phyloP scores from a whole-genome alignment of 2,888 invertebrate species.

The Ernsta delagoae region DNA sequence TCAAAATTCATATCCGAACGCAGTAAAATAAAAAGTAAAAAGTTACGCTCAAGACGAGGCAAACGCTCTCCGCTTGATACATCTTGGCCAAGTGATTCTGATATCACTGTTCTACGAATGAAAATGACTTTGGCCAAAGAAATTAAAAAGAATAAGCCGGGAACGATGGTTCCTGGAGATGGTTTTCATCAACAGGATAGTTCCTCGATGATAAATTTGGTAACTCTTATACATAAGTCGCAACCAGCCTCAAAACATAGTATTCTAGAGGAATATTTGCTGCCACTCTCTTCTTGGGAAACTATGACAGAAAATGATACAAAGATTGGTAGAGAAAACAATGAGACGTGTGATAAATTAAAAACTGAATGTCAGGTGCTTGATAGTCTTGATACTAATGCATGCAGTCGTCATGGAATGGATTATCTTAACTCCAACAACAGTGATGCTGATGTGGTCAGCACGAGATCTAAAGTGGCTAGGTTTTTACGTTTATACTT shows the following conservation, averaged over 20 bases:
- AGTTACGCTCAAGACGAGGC: constrained; percentile 53
- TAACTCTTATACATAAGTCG: constrained; percentile 78
- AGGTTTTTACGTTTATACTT: constrained; percentile 74
- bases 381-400: constrained; percentile 37
- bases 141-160: constrained; percentile 75
- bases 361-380: constrained; percentile 31
- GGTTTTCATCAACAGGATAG: constrained; percentile 83
- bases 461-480: constrained; percentile 67
- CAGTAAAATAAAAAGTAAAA: constrained; percentile 57
- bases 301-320: constrained; percentile 50
- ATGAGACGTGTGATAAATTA: constrained; percentile 39
- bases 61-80: constrained; percentile 62
- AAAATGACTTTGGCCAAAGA: constrained; percentile 66
- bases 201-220: constrained; percentile 85
- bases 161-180: constrained; percentile 79
- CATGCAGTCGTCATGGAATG: constrained; percentile 46
- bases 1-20: constrained; percentile 50
- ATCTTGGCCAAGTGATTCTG: constrained; percentile 85
- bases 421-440: constrained; percentile 48
- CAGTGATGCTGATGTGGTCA: constrained; percentile 53
- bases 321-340: constrained; percentile 45
- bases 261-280: constrained; percentile 76
- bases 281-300: constrained; percentile 86
- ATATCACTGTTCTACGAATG: constrained; percentile 84
- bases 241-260: constrained; percentile 68